A percentile compares a stretch with the other conserved stretches of the same genome.
phyloP scores from a whole-genome alignment of 2,113 vertebrate genomes.

The Neolamprologus caudopunctatus region DNA sequence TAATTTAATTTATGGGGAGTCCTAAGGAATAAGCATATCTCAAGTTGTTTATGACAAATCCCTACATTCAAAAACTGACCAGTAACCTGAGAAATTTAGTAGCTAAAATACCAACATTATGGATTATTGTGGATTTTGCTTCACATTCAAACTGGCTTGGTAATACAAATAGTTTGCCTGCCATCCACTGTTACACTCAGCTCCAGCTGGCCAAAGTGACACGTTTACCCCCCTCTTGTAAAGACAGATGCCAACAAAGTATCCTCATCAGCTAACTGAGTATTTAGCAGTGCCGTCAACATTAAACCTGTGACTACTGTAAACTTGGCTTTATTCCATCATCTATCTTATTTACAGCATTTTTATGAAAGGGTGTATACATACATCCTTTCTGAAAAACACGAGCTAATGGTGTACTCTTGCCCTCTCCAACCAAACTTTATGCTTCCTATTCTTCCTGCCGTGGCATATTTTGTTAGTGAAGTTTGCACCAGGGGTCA shows the following conservation, averaged over 20 bases:
- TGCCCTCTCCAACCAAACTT: not conserved
- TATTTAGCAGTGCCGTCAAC: not conserved
- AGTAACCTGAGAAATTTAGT: not conserved
- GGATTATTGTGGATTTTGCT: not conserved
- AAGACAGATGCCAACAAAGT: not conserved
- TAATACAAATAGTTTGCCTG: not conserved
- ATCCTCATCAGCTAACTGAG: not conserved
- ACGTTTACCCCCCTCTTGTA: not conserved
- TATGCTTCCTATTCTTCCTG: not conserved
- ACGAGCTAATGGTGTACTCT: not conserved
- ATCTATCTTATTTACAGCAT: not conserved
- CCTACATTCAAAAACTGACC: not conserved
- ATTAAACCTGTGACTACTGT: not conserved
- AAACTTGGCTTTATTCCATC: not conserved
- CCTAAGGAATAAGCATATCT: not conserved
- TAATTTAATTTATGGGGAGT: not conserved
- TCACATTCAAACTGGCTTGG: not conserved
- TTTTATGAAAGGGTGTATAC: not conserved
- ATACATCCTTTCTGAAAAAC: not conserved
- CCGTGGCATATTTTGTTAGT: not conserved
- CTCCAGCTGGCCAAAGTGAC: not conserved
- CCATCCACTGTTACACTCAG: not conserved
- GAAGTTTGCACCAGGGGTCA: constrained; percentile 25
- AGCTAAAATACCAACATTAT: not conserved
- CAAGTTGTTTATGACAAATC: not conserved